A percentile compares a stretch with the other conserved stretches of the same genome.
phyloP scores from a whole-genome alignment of 2,888 invertebrate genomes.

The Miltochrista miniata region DNA sequence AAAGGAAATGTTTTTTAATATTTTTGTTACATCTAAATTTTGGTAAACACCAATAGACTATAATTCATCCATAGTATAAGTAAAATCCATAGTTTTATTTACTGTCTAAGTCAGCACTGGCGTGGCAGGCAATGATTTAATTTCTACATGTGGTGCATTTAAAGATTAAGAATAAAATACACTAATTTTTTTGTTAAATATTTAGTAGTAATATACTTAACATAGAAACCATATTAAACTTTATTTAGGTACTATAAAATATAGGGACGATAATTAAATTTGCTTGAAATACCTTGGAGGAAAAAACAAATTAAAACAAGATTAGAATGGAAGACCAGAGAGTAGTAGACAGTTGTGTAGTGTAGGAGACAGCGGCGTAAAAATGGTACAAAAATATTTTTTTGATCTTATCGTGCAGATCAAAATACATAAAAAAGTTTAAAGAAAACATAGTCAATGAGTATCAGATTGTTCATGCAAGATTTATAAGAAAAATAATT shows the following conservation, averaged over 20 bases:
- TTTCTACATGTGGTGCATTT: constrained; percentile 76
- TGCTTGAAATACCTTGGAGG: constrained; percentile 68
- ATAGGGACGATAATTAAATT: constrained; percentile 75
- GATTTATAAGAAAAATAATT: constrained; percentile 18
- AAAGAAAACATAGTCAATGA: constrained; percentile 18
- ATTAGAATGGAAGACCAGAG: constrained; percentile 52
- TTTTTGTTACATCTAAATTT: constrained; percentile 55
- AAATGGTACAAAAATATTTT: constrained; percentile 16
- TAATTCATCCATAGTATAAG: constrained; percentile 43
- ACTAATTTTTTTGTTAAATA: constrained; percentile 48
- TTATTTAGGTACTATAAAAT: constrained; percentile 53
- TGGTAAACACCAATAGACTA: constrained; percentile 71
- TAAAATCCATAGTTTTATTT: constrained; percentile 45
- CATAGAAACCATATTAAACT: constrained; percentile 38
- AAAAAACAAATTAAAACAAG: constrained; percentile 35
- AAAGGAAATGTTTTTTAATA: constrained; percentile 46
- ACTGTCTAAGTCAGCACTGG: constrained; percentile 60
- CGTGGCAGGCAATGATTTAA: constrained; percentile 70
- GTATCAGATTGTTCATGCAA: constrained; percentile 27
- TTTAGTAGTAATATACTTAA: constrained; percentile 46
- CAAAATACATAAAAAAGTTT: constrained; percentile 26
- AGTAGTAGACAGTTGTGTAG: constrained; percentile 43
- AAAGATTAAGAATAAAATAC: constrained; percentile 51
- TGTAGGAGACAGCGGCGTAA: constrained; percentile 36
- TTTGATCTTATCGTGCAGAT: constrained; percentile 10